phyloP scores from a whole-genome alignment of 2,888 invertebrate genomes.

The Opisthograptis luteolata region DNA sequence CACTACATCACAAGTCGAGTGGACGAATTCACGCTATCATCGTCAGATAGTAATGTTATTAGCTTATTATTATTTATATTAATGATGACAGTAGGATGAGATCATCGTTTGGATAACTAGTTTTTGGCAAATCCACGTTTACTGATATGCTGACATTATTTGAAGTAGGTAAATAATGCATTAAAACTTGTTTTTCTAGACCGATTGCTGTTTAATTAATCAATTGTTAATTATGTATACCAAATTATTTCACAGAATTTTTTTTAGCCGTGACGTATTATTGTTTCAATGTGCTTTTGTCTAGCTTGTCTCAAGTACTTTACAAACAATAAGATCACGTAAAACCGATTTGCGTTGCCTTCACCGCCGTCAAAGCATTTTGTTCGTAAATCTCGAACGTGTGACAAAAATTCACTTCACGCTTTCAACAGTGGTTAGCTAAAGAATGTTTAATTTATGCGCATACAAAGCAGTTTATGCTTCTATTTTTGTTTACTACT shows the following conservation, averaged over 20 bases:
- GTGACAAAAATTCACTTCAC: slow-evolving; percentile 24
- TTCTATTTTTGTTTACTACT: slow-evolving; percentile 13
- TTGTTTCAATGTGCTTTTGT: neutral
- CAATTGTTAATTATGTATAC: neutral
- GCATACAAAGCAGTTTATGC: slow-evolving; percentile 17
- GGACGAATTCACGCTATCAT: too few relatives aligned
- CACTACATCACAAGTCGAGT: too few relatives aligned
- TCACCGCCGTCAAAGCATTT: slow-evolving; percentile 21
- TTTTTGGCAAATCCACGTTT: slow-evolving; percentile 9
- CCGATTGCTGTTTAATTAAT: neutral
- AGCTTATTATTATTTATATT: slow-evolving; percentile 24
- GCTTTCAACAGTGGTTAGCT: slow-evolving; percentile 19
- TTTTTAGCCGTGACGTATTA: too few relatives aligned
- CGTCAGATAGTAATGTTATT: slow-evolving; percentile 15
- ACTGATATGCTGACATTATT: too few relatives aligned
- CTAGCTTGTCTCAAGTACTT: slow-evolving; percentile 1
- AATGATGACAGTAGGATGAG: slow-evolving; percentile 30
- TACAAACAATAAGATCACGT: slow-evolving; percentile 18
- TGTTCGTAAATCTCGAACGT: slow-evolving; percentile 14
- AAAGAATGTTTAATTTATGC: slow-evolving; percentile 32
- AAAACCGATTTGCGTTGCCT: slow-evolving; percentile 27
- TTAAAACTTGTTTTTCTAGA: too few relatives aligned
- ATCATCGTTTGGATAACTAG: slow-evolving; percentile 24
- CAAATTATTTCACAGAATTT: neutral
- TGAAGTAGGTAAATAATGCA: too few relatives aligned